These are phyloP conservation scores for Galagoides demidoff DNA, from an alignment of 2,797 vertebrate genomes.

Conservation along the genomic window DNA sequence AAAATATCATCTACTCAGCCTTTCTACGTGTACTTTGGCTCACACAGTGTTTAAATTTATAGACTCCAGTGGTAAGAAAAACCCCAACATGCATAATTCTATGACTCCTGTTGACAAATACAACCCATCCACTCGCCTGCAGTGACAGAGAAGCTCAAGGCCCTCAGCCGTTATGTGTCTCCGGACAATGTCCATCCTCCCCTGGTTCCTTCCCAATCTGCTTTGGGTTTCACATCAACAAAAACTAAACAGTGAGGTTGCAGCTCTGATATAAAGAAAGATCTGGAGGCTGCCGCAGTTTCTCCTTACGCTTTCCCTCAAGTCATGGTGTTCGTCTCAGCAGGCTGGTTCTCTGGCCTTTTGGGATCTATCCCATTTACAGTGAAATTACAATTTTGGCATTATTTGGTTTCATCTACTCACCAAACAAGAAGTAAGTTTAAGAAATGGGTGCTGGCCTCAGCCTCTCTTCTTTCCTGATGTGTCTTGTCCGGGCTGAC, in stretches of 20 bases:
- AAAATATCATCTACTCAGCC: too few species aligned
- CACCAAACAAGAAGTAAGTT: background rate
- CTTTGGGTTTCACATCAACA: background rate
- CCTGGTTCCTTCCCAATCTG: background rate
- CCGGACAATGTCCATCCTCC: too few species aligned
- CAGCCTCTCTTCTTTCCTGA: background rate
- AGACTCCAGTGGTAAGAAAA: background rate
- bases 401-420: background rate
- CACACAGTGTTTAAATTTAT: background rate
- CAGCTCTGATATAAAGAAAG: background rate
- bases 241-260: background rate
- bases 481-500: background rate
- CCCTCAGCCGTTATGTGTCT: background rate
- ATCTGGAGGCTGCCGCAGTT: background rate
- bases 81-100: background rate
- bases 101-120: background rate
- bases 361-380: background rate
- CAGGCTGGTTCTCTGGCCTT: too few species aligned
- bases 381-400: background rate
- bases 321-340: background rate
- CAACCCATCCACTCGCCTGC: rapidly evolving
- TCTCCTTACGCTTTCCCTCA: too few species aligned
- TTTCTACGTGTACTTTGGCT: background rate
- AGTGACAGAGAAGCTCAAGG: background rate
- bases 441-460: background rate